Conservation (phyloP, 1,140 invertebrate genomes). For the Rhynchophorus ferrugineus region DNA sequence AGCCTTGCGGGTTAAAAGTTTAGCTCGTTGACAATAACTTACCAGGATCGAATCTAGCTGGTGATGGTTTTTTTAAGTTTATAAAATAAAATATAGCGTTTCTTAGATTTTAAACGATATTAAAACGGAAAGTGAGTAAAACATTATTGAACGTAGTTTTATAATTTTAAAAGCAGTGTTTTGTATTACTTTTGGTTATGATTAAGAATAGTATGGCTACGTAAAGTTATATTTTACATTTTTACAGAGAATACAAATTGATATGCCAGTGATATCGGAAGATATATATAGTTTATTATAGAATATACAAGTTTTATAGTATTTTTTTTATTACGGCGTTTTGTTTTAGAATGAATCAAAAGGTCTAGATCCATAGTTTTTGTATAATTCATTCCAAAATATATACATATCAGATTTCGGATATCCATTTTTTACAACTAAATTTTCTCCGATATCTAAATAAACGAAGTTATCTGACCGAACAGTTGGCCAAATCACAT, state of each 20-base stretch:
- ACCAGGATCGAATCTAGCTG: no score
- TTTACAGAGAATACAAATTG: background rate
- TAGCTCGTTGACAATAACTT: no score
- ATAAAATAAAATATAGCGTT: no score
- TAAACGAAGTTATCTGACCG: slow-evolving; percentile 13
- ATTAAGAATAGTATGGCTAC: no score
- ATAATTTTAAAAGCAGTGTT: no score
- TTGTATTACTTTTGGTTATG: no score
- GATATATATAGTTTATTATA: background rate
- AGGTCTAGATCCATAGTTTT: slow-evolving; percentile 5
- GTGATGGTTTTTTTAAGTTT: no score
- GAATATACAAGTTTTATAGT: background rate
- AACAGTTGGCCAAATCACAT: slow-evolving; percentile 9
- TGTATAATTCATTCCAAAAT: slow-evolving; percentile 10
- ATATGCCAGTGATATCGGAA: background rate
- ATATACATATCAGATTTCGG: slow-evolving; percentile 11
- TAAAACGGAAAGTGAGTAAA: no score
- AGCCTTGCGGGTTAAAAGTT: no score
- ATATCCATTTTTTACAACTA: slow-evolving; percentile 5
- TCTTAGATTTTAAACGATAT: no score
- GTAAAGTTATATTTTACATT: background rate
- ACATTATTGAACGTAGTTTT: no score
- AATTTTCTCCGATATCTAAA: slow-evolving; percentile 12
- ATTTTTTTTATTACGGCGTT: background rate
- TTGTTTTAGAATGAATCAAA: slow-evolving; percentile 9